These are phyloP conservation scores for Hiodon tergisus DNA, from an alignment of 2,113 vertebrate species.

Conservation along the genomic window DNA sequence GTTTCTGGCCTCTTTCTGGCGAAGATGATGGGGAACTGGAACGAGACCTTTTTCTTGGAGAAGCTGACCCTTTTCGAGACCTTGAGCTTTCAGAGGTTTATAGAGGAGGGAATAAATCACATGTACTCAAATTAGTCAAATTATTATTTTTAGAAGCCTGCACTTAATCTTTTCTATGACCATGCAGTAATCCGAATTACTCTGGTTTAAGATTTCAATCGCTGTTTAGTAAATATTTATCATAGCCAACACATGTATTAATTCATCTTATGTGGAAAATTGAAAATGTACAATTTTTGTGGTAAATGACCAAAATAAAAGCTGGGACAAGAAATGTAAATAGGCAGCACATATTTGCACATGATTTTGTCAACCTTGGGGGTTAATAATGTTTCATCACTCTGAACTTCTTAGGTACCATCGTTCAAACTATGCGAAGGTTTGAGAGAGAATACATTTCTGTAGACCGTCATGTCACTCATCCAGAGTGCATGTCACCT, in stretches of 20 bases:
- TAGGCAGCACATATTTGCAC: not conserved
- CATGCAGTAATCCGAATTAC: not conserved
- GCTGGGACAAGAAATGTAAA: not conserved
- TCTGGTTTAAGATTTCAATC: not conserved
- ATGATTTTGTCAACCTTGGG: not conserved
- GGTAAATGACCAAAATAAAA: not conserved
- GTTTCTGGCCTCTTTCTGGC: constrained; percentile 86
- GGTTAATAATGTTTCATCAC: not conserved
- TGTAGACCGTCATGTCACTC: constrained; percentile 40
- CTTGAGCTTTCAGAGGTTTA: constrained; percentile 89
- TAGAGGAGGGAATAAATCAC: constrained; percentile 76
- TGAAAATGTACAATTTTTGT: not conserved
- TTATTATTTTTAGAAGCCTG: not conserved
- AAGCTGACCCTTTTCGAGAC: constrained; percentile 91
- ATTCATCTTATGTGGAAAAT: too few species aligned
- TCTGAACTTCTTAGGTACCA: not conserved
- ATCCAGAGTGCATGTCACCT: constrained; percentile 86
- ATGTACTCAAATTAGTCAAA: constrained; percentile 64
- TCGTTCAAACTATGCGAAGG: constrained; percentile 30
- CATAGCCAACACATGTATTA: not conserved
- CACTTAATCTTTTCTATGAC: not conserved
- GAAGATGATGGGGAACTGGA: constrained; percentile 87
- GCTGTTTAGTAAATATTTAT: not conserved
- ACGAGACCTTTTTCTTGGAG: constrained; percentile 83
- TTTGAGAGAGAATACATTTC: constrained; percentile 39